phyloP scores from a whole-genome alignment of 2,888 invertebrate species.

The Chaitophorus viminalis region DNA sequence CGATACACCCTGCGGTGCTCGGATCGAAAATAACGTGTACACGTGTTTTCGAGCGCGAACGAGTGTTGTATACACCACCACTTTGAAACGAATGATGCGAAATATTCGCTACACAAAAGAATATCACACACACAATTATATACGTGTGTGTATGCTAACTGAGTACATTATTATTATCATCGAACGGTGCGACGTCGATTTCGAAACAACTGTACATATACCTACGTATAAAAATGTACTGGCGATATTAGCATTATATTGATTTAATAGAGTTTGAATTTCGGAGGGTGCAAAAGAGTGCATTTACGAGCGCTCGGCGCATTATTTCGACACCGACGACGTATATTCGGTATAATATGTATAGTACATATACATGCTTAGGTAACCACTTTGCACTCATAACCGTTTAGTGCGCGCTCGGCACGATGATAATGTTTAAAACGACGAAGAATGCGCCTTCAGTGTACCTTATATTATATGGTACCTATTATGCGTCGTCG shows the following conservation, averaged over 20 bases:
- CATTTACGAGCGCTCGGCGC: too few relatives aligned
- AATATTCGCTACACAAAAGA: background rate
- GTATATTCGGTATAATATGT: too few relatives aligned
- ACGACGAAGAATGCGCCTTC: background rate
- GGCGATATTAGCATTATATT: background rate
- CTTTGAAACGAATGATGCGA: background rate
- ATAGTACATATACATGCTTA: too few relatives aligned
- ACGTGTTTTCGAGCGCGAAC: background rate
- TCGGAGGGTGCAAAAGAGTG: background rate
- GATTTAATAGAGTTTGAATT: background rate
- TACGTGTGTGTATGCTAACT: too few relatives aligned
- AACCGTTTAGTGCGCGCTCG: background rate
- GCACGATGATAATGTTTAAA: too few relatives aligned
- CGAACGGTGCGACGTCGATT: background rate
- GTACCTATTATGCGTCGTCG: too few relatives aligned
- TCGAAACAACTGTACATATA: background rate
- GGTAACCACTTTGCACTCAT: too few relatives aligned
- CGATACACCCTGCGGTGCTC: background rate
- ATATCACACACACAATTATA: too few relatives aligned
- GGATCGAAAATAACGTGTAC: background rate
- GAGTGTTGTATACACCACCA: conserved; percentile 5
- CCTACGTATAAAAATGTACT: too few relatives aligned
- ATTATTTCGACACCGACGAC: too few relatives aligned
- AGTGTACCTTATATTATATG: too few relatives aligned
- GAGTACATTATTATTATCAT: too few relatives aligned